Evolutionary conservation across 2,888 invertebrate species (phyloP), one percentile per base, ranked within the genome.

Genomic region (Apocheima hispidaria): DNA sequence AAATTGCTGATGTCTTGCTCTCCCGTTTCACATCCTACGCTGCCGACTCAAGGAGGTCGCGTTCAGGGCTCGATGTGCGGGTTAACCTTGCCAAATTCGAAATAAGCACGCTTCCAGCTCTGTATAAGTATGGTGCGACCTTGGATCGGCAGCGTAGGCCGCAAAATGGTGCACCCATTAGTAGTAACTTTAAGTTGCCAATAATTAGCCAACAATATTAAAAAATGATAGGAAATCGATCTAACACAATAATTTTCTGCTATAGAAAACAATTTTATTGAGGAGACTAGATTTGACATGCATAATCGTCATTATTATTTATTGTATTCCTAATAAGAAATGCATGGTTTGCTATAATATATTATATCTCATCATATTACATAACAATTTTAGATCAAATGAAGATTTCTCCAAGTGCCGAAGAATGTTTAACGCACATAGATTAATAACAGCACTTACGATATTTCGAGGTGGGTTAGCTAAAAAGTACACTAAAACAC

Each of bases 251-350:
- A 36, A n/a, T 33, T 36, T 36, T 1, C 36, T 16, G 36, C 36
- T 6, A 3, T 2, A 36, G 36, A 36, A 16, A 36, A 16, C 36
- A 16, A 36, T 36, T 36, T 23, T 21, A 21, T n/a, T 41, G 18
- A 18, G 18, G 14, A 53, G 66, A 69, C 66, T 69, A 69, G 66
- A 66, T 57, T 41, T 60, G 40, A 63, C 54, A 52, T 60, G 57
- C 53, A 56, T 40, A 28, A 49, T 54, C 49, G 41, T 49, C 36
- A 38, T 40, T 40, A 38, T 35, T 48, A 55, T 20, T 14, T 10
- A 28, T n/a, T 21, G 35, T 48, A 40, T 33, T 57, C n/a, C n/a
- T n/a, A 57, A 16, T 35, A 28, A 28, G 49, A 50, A 43, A 57
- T 57, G 50, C 50, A 12, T 40, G 16, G 14, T 21, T 40, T 40